Base-by-base conservation (phyloP, 1,140 invertebrate genomes). In the Drosophila sucinea region DNA sequence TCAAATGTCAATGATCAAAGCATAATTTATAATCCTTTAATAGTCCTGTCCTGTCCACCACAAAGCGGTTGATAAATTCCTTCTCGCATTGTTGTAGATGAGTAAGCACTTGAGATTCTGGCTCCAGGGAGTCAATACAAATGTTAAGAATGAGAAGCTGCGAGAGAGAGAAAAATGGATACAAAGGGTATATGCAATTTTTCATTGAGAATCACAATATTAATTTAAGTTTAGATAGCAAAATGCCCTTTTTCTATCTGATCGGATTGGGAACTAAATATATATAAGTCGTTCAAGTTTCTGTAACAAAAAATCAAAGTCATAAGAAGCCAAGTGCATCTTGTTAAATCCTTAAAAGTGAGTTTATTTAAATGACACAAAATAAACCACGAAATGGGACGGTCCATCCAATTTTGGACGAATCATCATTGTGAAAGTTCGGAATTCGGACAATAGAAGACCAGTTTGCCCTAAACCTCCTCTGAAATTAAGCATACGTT, bases 1-100 rank as follows among this genome's bases (percentile, higher is more conserved):
- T 51, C 25, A 29, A 38, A 60, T 60, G 38, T 54, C 56, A 58
- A 25, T 58, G 56, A 58, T 58, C 56, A 58, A 58, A 58, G 56
- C 56, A 66, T 61, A 68, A 74, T 76, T 82, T 82, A 74, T 85
- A 87, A 85, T 85, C 82, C 82, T 79, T 87, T 87, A 85, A 85
- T 87, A 68, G 82, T 73, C 77, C 64, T 68, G 23, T 51, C 44
- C 7, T 51, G 44, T 51, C 44, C 44, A 10, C 77, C 76, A 83
- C 79, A 80, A 83, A 70, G 63, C 66, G 57, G 38, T 79, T 87
- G 82, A 85, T 82, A 82, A 87, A 87, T 85, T 73, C 33, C 56
- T 70, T 70, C 63, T 76, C 66, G 23, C 73, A 77, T 77, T 77
- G 73, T 76, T 66, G 61, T 58, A 17, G 17, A 58, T 76, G 73